Base-by-base conservation (phyloP, 1,140 invertebrate genomes). In the Batillaria attramentaria region DNA sequence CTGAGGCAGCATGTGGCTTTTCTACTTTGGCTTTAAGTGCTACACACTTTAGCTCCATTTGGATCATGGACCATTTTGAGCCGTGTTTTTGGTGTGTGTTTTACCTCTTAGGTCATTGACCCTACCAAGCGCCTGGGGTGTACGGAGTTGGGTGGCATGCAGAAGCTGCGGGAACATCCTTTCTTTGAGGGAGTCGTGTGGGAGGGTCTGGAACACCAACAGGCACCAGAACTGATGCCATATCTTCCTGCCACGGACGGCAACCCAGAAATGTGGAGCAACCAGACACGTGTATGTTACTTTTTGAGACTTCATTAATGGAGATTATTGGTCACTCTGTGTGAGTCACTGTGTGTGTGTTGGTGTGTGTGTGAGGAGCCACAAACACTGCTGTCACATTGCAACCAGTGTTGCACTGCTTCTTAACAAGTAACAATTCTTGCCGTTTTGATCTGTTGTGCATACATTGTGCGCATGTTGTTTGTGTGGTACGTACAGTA, bases 111-210 rank as follows among this genome's bases (percentile, higher is more conserved):
- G 87, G 86, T 89, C 8, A 82, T 88, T 66, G 95, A 98, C 68
- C 94, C 96, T 0, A 91, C 90, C 16, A 92, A 96, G 77, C 93
- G 98, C 84, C 88, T 99, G 60, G 98, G 98, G n/a, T 94, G 95
- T n/a, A 77, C 83, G 66, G 86, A 90, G 46, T 91, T 91, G 24
- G 92, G 93, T 18, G 94, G 94, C 0, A 99, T 98, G 90, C 92
- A 94, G 50, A 95, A 94, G 80, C 94, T 99, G 78, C 94, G 97
- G 74, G 91, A 93, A 46, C 97, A 99, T 92, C 92, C 93, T 24
- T 98, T 99, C 89, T 99, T 98, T 90, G 90, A 92, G 50, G 95
- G 93, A 41, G 93, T 98, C 50, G 94, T 97, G 81, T 99, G 96
- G 93, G 95, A 96, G 50, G 94, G 93, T 20, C 90, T 99, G 35